A percentile compares a stretch with the other conserved stretches of the same genome.
Evolutionary conservation across 2,113 vertebrate species (phyloP).

Genomic region (Cyphomyrus plagiostoma): DNA sequence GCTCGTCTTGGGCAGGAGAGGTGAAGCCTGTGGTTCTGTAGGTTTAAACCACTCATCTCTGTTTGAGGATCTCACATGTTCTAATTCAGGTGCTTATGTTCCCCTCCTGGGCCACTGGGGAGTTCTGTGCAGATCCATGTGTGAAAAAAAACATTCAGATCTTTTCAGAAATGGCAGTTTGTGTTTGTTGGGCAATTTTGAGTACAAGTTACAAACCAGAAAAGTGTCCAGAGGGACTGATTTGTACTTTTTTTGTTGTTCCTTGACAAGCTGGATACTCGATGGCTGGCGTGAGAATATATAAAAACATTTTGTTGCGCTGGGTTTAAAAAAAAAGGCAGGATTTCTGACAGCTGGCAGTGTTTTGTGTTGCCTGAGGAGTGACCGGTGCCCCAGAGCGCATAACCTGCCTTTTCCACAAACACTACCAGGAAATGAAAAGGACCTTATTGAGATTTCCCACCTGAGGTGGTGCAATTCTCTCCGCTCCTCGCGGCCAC

Average conservation of each 20-base stretch:
- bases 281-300: not conserved
- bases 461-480: too few species aligned
- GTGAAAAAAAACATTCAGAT: not conserved
- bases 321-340: not conserved
- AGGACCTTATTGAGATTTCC: not conserved
- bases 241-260: not conserved
- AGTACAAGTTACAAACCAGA: not conserved
- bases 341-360: not conserved
- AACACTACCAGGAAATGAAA: not conserved
- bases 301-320: not conserved
- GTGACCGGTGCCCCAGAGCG: not conserved
- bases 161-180: not conserved
- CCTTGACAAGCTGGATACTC: not conserved
- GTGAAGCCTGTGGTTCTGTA: not conserved
- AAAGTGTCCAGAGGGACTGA: not conserved
- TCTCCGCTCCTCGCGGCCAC: not conserved
- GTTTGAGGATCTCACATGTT: not conserved
- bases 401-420: not conserved
- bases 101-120: not conserved
- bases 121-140: not conserved
- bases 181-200: not conserved
- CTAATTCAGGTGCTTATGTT: not conserved
- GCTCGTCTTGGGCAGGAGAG: not conserved
- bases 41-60: not conserved
- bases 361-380: not conserved